Conservation (phyloP, 2,888 invertebrate genomes). For the Didymodactylos carnosus region DNA sequence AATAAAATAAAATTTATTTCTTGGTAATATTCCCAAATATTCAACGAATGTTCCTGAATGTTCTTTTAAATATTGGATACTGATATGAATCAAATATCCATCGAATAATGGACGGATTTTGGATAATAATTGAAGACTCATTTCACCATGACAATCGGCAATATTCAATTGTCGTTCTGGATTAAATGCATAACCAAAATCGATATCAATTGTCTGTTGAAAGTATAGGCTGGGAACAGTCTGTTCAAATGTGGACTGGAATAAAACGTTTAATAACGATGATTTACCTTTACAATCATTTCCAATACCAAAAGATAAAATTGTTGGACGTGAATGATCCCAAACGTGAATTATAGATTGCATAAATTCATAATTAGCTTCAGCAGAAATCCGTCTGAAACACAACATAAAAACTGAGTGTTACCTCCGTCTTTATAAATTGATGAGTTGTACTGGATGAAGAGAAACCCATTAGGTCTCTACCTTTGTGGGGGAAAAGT, state of each 20-base stretch:
- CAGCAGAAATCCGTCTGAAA: too few species aligned
- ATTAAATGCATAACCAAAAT: neutral
- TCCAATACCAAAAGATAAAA: neutral
- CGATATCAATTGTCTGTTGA: neutral
- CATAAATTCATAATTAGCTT: neutral
- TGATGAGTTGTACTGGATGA: too few species aligned
- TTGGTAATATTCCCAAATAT: neutral
- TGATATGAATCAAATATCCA: neutral
- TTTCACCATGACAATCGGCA: neutral
- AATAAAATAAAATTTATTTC: neutral
- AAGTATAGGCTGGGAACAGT: neutral
- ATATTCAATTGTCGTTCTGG: neutral
- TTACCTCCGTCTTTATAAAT: too few species aligned
- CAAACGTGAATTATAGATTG: neutral
- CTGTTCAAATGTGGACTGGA: neutral
- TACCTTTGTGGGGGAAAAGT: too few species aligned
- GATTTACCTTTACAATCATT: neutral
- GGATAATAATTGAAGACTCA: neutral
- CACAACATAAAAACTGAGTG: too few species aligned
- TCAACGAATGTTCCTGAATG: neutral
- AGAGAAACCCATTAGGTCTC: too few species aligned
- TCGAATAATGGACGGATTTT: neutral
- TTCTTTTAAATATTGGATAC: neutral
- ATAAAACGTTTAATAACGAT: neutral
- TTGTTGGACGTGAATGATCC: neutral